Evolutionary conservation across 2,113 vertebrate species (phyloP), one percentile per base, ranked within the genome.

Genomic region (Sinocyclocheilus maitianheensis): DNA sequence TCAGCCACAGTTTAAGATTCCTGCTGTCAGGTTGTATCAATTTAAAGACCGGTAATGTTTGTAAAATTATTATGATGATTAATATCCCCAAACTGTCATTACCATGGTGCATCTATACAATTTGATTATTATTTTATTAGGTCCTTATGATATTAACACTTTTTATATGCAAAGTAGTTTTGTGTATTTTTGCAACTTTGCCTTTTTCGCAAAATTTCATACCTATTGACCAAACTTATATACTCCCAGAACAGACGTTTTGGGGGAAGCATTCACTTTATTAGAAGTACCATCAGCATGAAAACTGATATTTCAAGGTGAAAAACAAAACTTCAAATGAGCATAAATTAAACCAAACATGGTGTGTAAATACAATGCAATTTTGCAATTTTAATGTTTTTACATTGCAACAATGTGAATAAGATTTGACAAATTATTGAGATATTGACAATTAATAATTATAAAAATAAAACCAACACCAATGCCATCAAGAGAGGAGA

Each of bases 401-500:
- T 1, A 37, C 18, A 1, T 22, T 60, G 3, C 20, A 40, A 20
- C 3, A 71, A 20, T 71, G 1, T 2, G 67, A 37, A 34, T 37
- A 34, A 20, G 2, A 18, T 34, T 16, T 67, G 1, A 26, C 26
- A 34, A 7, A 69, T 37, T 69, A 69, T 3, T 60, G 20, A 9
- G 0, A 22, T 71, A 10, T 37, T 71, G 67, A 71, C 7, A 10
- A 22, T 37, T 20, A 37, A 71, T 37, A 20, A 37, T 22, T 72
- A 9, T 46, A 43, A 43, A 40, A 40, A 34, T 34, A 34, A 34
- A 34, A 30, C 92, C 55, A 96, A 95, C 92, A 95, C 94, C 87
- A 96, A 96, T 9, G 95, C 95, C 86, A 95, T 92, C 84, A 94
- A 93, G 60, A 92, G 95, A 92, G 94, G 94, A 26, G 95, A 96